phyloP scores from a whole-genome alignment of 2,888 invertebrate genomes.

The Eulithis testata region DNA sequence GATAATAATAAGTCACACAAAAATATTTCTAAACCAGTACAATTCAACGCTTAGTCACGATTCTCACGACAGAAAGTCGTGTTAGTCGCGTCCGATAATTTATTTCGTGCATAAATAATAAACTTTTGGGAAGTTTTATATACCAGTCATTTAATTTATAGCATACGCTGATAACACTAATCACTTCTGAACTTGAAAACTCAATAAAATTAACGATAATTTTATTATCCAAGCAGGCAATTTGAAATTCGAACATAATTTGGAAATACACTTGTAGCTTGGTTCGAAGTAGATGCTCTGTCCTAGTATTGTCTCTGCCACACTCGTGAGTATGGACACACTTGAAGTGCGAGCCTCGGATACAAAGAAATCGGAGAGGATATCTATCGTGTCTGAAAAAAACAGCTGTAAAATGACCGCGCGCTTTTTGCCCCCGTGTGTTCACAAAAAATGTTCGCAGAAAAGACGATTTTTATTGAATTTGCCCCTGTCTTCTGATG shows the following conservation, averaged over 20 bases:
- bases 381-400: too few relatives aligned
- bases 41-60: too few relatives aligned
- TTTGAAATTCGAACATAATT: neutral
- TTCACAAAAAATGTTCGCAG: conserved; percentile 19
- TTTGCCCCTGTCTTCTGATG: conserved; percentile 21
- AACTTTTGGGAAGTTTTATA: neutral
- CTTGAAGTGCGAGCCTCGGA: too few relatives aligned
- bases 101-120: neutral
- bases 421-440: conserved; percentile 10
- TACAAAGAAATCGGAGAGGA: too few relatives aligned
- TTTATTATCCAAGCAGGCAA: neutral
- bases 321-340: too few relatives aligned
- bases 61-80: neutral
- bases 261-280: neutral
- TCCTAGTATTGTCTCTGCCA: too few relatives aligned
- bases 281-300: too few relatives aligned
- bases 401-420: neutral
- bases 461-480: conserved; percentile 24
- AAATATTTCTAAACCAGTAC: too few relatives aligned
- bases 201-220: neutral
- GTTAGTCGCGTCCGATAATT: conserved; percentile 3
- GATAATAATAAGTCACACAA: too few relatives aligned
- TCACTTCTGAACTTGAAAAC: neutral
- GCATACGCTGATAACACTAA: neutral
- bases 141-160: conserved; percentile 1